Evolutionary conservation across 2,797 vertebrate species (phyloP), one percentile per base, ranked within the genome.

Genomic region (Jordanella pulchra): DNA sequence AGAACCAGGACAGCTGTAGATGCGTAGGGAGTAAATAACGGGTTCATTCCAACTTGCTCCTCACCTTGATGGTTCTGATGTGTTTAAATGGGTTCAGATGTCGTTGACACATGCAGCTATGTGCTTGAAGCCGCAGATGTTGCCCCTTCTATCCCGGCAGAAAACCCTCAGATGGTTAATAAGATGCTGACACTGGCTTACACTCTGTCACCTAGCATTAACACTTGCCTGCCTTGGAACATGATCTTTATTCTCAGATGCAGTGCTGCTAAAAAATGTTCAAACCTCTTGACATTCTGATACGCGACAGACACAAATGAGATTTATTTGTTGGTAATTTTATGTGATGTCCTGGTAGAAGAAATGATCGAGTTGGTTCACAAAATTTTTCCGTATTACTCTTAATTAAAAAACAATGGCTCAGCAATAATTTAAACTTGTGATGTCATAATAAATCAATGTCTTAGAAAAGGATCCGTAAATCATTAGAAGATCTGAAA

Each of bases 51-150:
- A 48, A 35, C 65, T 51, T 15, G 42, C 28, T 63, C 23, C 23
- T 63, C 60, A 63, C 60, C 39, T 44, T 63, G 7, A 44, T 63
- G 60, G 35, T 25, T 63, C 60, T 9, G 60, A 63, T 44, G 35
- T 28, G 30, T 23, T 50, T 35, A 71, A 88, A 74, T 79, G 74
- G 73, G 81, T 72, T 80, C 80, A 86, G 85, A 79, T 75, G 67
- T 70, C 53, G 78, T 71, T 73, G 58, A 69, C 77, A 35, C 27
- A 78, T 72, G 65, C 66, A 80, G 71, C 68, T 83, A 86, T 54
- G 35, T 61, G 4, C 5, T 17, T 1, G 23, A 42, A 44, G 60
- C n/a, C 39, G 25, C 60, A 25, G 39, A 63, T 44, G n/a, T 63
- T 15, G 13, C 39, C 21, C 23, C 2, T 23, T 63, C 13, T 2